These are phyloP conservation scores for Neodiprion virginianus DNA, from an alignment of 1,140 invertebrate genomes.

Conservation along the genomic window DNA sequence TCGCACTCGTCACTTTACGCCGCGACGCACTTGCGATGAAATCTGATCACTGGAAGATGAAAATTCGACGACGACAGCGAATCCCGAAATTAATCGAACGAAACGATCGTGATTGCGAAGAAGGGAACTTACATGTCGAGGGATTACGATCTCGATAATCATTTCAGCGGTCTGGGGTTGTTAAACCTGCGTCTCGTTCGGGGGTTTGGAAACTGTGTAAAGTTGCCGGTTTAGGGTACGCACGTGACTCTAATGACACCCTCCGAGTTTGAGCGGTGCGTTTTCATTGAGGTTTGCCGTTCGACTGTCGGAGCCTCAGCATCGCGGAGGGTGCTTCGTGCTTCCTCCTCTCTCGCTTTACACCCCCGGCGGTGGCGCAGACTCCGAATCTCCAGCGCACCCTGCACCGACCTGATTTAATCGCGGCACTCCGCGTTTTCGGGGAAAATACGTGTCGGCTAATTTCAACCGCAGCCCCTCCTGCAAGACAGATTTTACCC, in stretches of 20 bases:
- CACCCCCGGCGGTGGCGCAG: not conserved
- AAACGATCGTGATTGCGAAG: not conserved
- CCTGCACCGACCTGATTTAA: not conserved
- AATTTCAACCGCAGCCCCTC: not conserved
- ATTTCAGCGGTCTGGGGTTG: not conserved
- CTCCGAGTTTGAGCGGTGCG: not conserved
- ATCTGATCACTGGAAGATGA: too few species aligned
- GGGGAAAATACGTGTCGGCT: not conserved
- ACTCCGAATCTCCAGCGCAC: not conserved
- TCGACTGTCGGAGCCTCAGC: not conserved
- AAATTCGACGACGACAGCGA: too few species aligned
- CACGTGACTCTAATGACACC: not conserved
- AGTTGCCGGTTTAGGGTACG: not conserved
- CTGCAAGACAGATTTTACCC: not conserved
- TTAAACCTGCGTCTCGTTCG: too few species aligned
- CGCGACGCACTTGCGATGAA: too few species aligned
- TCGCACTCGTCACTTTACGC: too few species aligned
- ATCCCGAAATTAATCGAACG: too few species aligned
- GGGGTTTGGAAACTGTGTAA: too few species aligned
- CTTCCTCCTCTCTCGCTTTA: not conserved
- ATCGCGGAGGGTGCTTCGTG: not conserved
- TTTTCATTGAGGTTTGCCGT: not conserved
- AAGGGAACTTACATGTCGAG: constrained; percentile 2
- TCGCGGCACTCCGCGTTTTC: not conserved
- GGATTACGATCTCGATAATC: constrained; percentile 1